phyloP scores from a whole-genome alignment of 2,113 vertebrate species.

The Calyptommatus sinebrachiatus region DNA sequence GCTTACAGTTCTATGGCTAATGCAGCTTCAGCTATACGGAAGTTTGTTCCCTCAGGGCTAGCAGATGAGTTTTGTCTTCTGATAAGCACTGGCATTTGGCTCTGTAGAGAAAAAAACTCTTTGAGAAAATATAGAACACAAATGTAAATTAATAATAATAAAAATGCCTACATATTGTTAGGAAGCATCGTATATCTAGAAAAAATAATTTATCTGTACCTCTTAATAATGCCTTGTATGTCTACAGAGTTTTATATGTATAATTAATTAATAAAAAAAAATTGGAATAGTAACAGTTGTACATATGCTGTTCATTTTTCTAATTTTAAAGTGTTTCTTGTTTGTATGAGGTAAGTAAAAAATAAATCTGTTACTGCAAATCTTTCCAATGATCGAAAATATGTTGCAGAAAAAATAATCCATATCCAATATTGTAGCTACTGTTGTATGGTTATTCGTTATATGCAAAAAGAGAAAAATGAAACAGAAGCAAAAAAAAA shows the following conservation, averaged over 20 bases:
- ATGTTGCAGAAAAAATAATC: no score
- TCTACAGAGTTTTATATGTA: background rate
- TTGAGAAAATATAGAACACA: background rate
- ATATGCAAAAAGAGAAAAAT: no score
- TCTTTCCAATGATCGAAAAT: no score
- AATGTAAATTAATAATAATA: background rate
- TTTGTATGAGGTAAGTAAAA: no score
- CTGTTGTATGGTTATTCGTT: no score
- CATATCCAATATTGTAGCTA: no score
- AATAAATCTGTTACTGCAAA: no score
- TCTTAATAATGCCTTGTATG: background rate
- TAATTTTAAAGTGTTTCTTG: no score
- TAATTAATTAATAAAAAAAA: background rate
- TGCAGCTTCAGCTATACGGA: conserved; percentile 1
- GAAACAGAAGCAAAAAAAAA: no score
- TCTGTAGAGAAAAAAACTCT: background rate
- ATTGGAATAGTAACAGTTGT: no score
- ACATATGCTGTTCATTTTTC: no score
- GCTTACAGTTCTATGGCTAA: conserved; percentile 8
- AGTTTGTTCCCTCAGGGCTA: background rate
- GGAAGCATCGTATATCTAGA: background rate
- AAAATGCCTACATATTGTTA: background rate
- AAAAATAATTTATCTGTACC: background rate
- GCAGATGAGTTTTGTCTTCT: conserved; percentile 2
- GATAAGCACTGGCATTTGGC: conserved; percentile 10